Base-by-base conservation (phyloP, 2,797 vertebrate species). In the Argyrosomus regius region DNA sequence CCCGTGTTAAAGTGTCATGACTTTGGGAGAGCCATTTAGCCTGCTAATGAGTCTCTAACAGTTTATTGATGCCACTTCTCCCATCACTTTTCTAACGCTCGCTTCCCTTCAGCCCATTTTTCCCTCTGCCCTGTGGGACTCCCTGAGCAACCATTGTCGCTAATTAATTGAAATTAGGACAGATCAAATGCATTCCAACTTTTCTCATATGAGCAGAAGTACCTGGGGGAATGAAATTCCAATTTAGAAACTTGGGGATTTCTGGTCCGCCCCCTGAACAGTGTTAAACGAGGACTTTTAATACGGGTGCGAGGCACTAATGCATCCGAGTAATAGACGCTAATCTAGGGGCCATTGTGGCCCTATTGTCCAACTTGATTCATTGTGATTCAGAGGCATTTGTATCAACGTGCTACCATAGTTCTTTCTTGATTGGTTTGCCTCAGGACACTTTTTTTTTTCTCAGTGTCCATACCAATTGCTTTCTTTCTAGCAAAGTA, bases 141-240 rank as follows among this genome's bases (percentile, higher is more conserved):
- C 94, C 93, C 95, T 60, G 88, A 95, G 95, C 94, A 95, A 94
- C 94, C 94, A 94, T 95, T 94, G 94, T 89, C 80, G 90, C 96
- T 96, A 95, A 96, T 96, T 96, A 96, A 96, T 96, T 96, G 94
- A 96, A 96, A 96, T 95, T 95, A 96, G 95, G 95, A 93, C 96
- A 96, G 94, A 96, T 96, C 94, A 96, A 96, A 95, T 95, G 94
- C 95, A 94, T 95, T 96, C 94, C 93, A 95, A 96, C 95, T 95
- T 92, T 95, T 94, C 95, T 95, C 95, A 94, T 96, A 95, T 95
- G 92, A 93, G 86, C 93, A 89, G 91, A 95, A 95, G 93, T 93
- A 95, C 95, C 95, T 95, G 93, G 85, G 95, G 95, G 94, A 95
- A 96, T 94, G 91, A 94, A 95, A 93, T 95, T 96, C 95, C 92